A percentile compares a stretch with the other conserved stretches of the same genome.
Conservation (phyloP, 2,113 vertebrate species). For the Beaufortia kweichowensis region DNA sequence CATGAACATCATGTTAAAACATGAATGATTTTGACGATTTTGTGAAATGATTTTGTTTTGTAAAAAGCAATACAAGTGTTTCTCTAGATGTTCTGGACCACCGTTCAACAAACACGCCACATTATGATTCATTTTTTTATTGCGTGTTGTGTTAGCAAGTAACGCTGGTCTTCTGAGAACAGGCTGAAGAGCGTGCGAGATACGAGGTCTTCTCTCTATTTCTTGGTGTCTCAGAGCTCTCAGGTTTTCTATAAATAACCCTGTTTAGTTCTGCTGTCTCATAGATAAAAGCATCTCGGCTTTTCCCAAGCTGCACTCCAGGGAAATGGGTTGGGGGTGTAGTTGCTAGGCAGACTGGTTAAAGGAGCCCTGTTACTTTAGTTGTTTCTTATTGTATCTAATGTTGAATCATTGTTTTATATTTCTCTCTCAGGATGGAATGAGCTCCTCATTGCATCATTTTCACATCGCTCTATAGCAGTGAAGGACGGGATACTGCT, state of each 20-base stretch:
- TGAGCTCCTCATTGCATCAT: slow-evolving; percentile 96
- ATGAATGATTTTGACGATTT: too few relatives aligned
- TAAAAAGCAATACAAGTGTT: background rate
- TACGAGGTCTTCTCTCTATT: slow-evolving; percentile 36
- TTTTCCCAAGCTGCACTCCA: slow-evolving; percentile 62
- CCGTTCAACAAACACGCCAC: background rate
- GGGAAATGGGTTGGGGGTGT: slow-evolving; percentile 56
- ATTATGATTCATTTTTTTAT: background rate
- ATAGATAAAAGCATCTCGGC: slow-evolving; percentile 71
- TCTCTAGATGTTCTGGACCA: background rate
- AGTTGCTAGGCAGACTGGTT: slow-evolving; percentile 78
- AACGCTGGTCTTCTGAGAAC: slow-evolving; percentile 14
- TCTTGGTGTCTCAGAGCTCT: slow-evolving; percentile 48
- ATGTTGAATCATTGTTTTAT: background rate
- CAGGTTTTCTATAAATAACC: slow-evolving; percentile 77
- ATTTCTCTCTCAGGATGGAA: slow-evolving; percentile 86
- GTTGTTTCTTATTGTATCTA: background rate
- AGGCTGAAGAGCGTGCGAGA: slow-evolving; percentile 45
- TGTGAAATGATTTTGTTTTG: background rate
- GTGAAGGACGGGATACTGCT: slow-evolving; percentile 96
- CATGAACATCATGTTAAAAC: too few relatives aligned
- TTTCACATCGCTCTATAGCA: slow-evolving; percentile 95
- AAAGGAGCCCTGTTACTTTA: slow-evolving; percentile 74
- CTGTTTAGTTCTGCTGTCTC: slow-evolving; percentile 77
- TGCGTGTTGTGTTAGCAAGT: background rate